Percentiles rank a stretch among this genome's conserved stretches.
phyloP scores from a whole-genome alignment of 2,888 invertebrate species.

The Trissonchulus sp. region DNA sequence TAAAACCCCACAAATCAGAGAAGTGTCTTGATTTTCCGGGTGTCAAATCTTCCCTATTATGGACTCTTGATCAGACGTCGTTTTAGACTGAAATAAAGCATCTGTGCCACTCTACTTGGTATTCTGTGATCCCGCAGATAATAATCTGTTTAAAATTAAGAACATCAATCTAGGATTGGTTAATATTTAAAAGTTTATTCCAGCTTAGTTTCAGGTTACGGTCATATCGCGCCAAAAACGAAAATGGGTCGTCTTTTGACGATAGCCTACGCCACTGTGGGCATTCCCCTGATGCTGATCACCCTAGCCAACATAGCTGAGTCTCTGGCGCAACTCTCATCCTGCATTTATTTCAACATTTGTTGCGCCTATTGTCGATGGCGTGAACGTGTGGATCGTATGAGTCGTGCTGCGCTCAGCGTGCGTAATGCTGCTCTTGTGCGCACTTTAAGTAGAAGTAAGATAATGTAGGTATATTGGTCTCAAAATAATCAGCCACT shows the following conservation, averaged over 20 bases:
- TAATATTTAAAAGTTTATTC: too few relatives aligned
- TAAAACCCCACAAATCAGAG: too few relatives aligned
- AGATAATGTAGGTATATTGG: not conserved
- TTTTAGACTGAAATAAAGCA: too few relatives aligned
- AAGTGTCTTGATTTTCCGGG: too few relatives aligned
- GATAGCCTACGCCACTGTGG: conserved; percentile 85
- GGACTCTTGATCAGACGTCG: too few relatives aligned
- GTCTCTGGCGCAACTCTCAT: conserved; percentile 57
- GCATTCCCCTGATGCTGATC: conserved; percentile 60
- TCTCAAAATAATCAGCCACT: too few relatives aligned
- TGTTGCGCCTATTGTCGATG: conserved; percentile 53
- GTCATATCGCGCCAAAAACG: conserved; percentile 88
- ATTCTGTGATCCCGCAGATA: too few relatives aligned
- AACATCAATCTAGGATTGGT: too few relatives aligned
- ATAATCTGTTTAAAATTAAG: too few relatives aligned
- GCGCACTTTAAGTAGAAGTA: conserved; percentile 24
- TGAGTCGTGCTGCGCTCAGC: conserved; percentile 46
- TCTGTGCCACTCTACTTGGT: too few relatives aligned
- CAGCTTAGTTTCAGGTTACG: conserved; percentile 80
- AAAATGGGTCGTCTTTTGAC: conserved; percentile 74
- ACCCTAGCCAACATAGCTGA: conserved; percentile 59
- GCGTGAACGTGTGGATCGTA: conserved; percentile 46
- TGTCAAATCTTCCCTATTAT: too few relatives aligned
- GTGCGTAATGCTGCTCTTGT: conserved; percentile 40
- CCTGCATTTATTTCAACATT: conserved; percentile 55